Evolutionary conservation across 2,797 vertebrate genomes (phyloP).

Genomic region (Hafferia zeledoni): DNA sequence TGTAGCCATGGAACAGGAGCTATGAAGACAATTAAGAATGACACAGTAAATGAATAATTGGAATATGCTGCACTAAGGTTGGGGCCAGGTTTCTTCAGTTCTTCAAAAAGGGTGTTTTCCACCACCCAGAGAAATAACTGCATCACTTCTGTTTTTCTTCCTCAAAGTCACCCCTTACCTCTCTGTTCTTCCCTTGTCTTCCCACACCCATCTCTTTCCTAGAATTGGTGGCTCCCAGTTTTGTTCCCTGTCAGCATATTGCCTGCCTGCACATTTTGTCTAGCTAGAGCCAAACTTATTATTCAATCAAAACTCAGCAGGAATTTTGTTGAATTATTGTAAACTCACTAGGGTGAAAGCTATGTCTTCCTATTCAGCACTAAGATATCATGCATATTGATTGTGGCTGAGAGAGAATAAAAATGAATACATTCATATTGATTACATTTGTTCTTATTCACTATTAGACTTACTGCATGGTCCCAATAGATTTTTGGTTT

Average conservation of each 20-base stretch:
- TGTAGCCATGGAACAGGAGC: background rate
- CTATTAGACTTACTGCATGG: background rate
- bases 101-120: background rate
- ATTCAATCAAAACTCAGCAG: constrained; percentile 40
- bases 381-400: constrained; percentile 25
- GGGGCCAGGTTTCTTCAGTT: background rate
- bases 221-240: background rate
- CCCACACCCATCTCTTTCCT: background rate
- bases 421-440: constrained; percentile 59
- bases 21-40: background rate
- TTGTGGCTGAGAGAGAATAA: constrained; percentile 48
- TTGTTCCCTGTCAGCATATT: background rate
- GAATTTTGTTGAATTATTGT: constrained; percentile 44
- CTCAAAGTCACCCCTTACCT: background rate
- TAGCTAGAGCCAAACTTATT: background rate
- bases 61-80: background rate
- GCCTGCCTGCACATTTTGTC: background rate
- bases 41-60: background rate
- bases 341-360: constrained; percentile 42
- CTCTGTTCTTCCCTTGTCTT: background rate
- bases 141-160: background rate
- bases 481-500: constrained; percentile 26
- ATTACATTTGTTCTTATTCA: constrained; percentile 52
- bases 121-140: background rate
- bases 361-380: background rate